Conservation (phyloP, 2,113 vertebrate species). For the Phyllostomus discolor region DNA sequence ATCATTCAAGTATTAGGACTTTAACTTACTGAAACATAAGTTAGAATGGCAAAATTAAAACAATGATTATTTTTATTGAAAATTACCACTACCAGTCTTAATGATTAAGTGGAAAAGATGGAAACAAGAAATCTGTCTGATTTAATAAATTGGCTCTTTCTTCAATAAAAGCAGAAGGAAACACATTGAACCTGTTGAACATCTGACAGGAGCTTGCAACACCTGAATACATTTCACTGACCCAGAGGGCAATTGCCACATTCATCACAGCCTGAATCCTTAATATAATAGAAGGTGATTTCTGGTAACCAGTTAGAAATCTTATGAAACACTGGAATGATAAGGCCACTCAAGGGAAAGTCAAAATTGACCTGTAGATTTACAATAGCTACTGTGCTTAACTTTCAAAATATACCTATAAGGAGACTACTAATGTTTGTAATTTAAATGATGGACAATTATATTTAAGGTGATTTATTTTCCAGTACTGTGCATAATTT, state of each 20-base stretch:
- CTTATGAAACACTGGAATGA: background rate
- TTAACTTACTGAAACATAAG: background rate
- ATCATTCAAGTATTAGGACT: background rate
- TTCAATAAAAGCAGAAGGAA: background rate
- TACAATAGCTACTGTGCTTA: background rate
- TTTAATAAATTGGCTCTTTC: slow-evolving; percentile 15
- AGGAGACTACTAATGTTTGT: background rate
- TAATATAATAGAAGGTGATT: background rate
- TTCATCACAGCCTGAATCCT: background rate
- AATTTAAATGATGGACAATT: background rate
- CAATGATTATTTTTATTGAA: background rate
- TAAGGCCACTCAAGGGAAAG: background rate
- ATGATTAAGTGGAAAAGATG: background rate
- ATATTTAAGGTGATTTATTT: slow-evolving; percentile 19
- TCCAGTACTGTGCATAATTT: background rate
- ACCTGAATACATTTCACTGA: background rate
- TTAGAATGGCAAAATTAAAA: background rate
- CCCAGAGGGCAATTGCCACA: background rate
- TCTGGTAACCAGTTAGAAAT: background rate
- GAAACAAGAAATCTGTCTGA: slow-evolving; percentile 23
- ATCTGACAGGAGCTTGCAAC: background rate
- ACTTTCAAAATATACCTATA: background rate
- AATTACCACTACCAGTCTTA: background rate
- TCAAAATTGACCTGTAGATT: background rate
- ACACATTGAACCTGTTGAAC: background rate